Percentiles rank a stretch among this genome's conserved stretches.
Conservation (phyloP, 2,113 vertebrate genomes). For the Brachypodius melanocephalos region DNA sequence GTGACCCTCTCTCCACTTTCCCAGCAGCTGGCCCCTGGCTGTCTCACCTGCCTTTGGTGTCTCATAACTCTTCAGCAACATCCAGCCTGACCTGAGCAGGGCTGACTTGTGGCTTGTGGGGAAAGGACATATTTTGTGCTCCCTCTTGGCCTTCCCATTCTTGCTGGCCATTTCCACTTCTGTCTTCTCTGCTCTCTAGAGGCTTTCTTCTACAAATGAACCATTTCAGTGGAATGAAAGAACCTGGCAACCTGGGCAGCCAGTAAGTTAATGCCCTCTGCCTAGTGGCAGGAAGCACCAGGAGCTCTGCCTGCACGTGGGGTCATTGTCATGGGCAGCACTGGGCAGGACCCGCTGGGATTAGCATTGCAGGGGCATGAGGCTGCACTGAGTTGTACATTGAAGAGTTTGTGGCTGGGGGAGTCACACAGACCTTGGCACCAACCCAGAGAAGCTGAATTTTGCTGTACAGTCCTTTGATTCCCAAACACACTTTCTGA, state of each 20-base stretch:
- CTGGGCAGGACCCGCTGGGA: accelerated
- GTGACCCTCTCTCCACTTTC: background rate
- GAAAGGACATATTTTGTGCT: background rate
- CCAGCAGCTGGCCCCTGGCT: background rate
- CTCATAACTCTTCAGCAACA: background rate
- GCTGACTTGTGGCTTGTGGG: background rate
- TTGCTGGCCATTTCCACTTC: background rate
- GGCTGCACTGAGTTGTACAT: accelerated
- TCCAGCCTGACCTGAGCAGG: background rate
- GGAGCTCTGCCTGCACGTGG: accelerated
- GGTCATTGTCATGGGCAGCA: background rate
- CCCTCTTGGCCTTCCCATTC: background rate
- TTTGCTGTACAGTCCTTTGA: background rate
- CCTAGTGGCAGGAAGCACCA: background rate
- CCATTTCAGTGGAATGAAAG: background rate
- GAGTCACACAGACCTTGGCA: background rate
- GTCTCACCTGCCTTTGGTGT: background rate
- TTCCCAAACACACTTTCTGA: background rate
- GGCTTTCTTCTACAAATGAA: background rate
- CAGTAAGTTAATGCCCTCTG: background rate
- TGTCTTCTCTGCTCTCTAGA: background rate
- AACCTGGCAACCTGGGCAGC: background rate
- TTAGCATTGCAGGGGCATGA: accelerated
- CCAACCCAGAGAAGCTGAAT: background rate
- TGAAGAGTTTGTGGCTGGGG: background rate